Evolutionary conservation across 2,113 vertebrate species (phyloP).

Genomic region (Ceratotherium simum): DNA sequence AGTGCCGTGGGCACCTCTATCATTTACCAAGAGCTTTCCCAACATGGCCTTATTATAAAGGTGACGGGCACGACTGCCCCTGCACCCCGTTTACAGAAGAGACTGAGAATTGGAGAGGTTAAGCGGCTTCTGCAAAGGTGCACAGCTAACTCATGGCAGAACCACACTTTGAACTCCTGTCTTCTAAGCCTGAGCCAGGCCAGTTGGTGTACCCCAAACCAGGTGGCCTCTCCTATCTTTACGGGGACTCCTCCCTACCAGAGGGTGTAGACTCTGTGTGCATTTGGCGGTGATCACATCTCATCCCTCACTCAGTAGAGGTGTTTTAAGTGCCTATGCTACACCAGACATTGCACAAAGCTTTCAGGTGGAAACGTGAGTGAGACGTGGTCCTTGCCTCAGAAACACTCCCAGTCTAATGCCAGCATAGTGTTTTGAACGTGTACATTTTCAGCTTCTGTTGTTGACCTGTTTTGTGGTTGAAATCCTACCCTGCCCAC

Average conservation of each 20-base stretch:
- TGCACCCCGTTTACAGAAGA: neutral
- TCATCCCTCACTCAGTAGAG: neutral
- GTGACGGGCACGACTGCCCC: neutral
- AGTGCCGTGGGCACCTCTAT: neutral
- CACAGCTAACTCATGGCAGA: neutral
- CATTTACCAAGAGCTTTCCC: neutral
- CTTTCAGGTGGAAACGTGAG: neutral
- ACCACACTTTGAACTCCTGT: neutral
- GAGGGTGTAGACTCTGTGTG: neutral
- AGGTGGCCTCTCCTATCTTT: neutral
- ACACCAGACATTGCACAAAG: neutral
- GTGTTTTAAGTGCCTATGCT: neutral
- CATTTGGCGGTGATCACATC: accelerated
- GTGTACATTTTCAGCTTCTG: neutral
- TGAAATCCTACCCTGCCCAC: neutral
- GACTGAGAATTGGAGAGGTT: neutral
- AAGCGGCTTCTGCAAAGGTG: neutral
- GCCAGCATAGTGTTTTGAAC: neutral
- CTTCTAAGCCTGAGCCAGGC: neutral
- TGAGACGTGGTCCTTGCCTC: neutral
- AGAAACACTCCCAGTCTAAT: neutral
- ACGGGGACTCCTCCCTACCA: neutral
- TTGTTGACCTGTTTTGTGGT: neutral
- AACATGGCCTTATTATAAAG: neutral
- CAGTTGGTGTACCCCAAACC: neutral